Conservation (phyloP, 2,113 vertebrate species). For the Manacus vitellinus region DNA sequence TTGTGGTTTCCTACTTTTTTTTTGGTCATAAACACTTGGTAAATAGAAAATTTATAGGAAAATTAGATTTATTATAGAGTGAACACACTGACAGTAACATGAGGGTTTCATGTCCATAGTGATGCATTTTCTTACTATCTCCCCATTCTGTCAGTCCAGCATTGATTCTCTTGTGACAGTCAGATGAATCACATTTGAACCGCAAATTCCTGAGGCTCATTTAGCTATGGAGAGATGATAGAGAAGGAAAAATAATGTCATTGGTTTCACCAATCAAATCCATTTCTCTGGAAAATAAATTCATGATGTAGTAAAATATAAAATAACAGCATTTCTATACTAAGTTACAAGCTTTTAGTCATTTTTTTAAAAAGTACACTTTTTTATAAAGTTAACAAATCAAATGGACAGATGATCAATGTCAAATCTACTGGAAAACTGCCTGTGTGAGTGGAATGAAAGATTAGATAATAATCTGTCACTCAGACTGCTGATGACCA, state of each 20-base stretch:
- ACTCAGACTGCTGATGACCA: conserved; percentile 20
- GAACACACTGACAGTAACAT: not conserved
- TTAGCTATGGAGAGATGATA: not conserved
- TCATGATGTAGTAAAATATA: conserved; percentile 14
- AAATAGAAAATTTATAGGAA: not conserved
- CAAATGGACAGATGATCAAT: conserved; percentile 59
- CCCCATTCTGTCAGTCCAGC: not conserved
- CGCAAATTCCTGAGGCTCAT: not conserved
- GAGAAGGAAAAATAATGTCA: not conserved
- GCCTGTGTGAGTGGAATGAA: conserved; percentile 36
- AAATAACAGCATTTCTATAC: not conserved
- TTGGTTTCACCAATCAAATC: not conserved
- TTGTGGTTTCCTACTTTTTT: not conserved
- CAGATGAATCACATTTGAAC: not conserved
- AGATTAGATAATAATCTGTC: conserved; percentile 44
- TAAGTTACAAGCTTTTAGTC: conserved; percentile 18
- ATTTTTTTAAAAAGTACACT: conserved; percentile 42
- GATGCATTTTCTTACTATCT: not conserved
- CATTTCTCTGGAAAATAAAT: not conserved
- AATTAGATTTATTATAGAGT: not conserved
- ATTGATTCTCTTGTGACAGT: not conserved
- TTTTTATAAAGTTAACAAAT: conserved; percentile 64
- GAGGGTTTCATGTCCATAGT: not conserved
- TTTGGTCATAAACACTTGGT: not conserved
- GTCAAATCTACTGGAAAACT: conserved; percentile 54